Evolutionary conservation across 2,888 invertebrate genomes (phyloP).

Genomic region (Drosophila cracens): DNA sequence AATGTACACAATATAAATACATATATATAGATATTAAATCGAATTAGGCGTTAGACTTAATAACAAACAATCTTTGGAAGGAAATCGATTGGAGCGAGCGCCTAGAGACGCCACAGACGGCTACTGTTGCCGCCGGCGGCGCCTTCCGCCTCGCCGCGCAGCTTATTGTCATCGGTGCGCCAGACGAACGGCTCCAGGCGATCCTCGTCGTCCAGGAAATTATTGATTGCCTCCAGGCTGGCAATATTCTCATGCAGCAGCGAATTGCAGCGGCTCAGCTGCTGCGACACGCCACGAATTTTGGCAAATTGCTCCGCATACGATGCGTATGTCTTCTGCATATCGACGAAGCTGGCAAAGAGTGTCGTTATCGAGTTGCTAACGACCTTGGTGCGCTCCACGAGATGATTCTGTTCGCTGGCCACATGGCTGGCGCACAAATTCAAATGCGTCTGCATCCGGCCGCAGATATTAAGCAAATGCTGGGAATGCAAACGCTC

Average conservation of each 20-base stretch:
- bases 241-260: slow-evolving; percentile 93
- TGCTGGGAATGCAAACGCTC: slow-evolving; percentile 89
- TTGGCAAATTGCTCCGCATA: slow-evolving; percentile 94
- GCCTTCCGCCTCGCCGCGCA: slow-evolving; percentile 78
- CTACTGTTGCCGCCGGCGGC: slow-evolving; percentile 65
- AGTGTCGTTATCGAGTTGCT: slow-evolving; percentile 89
- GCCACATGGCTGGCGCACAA: slow-evolving; percentile 93
- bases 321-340: slow-evolving; percentile 93
- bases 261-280: slow-evolving; percentile 92
- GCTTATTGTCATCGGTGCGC: slow-evolving; percentile 88
- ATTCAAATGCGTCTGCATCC: slow-evolving; percentile 94
- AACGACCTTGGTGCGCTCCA: slow-evolving; percentile 92
- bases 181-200: slow-evolving; percentile 95
- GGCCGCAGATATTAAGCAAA: slow-evolving; percentile 90
- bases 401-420: slow-evolving; percentile 91
- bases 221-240: slow-evolving; percentile 93
- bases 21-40: not conserved
- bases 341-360: slow-evolving; percentile 90
- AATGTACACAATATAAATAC: slow-evolving; percentile 50
- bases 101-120: slow-evolving; percentile 71
- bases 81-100: not conserved
- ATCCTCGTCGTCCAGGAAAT: slow-evolving; percentile 92
- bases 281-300: slow-evolving; percentile 93
- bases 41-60: slow-evolving; percentile 32
- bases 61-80: slow-evolving; percentile 30